Conservation (phyloP, 2,113 vertebrate genomes). For the Mesocricetus auratus region DNA sequence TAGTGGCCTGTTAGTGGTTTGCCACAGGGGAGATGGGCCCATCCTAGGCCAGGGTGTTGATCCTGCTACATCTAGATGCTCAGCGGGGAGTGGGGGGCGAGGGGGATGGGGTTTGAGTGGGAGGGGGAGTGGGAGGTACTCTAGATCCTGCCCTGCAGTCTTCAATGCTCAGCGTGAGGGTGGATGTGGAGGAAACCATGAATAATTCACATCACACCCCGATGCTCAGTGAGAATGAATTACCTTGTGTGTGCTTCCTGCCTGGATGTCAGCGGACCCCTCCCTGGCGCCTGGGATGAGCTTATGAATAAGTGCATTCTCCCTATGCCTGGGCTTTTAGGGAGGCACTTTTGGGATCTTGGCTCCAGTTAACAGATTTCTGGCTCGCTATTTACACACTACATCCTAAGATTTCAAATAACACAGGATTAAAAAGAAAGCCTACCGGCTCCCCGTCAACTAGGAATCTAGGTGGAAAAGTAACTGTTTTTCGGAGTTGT, state of each 20-base stretch:
- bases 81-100: not conserved
- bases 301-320: slow-evolving; percentile 66
- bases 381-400: slow-evolving; percentile 53
- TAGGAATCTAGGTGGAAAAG: not conserved
- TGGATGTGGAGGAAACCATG: not conserved
- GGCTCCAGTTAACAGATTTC: not conserved
- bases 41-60: too few species aligned
- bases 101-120: too few species aligned
- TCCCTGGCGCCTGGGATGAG: not conserved
- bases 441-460: not conserved
- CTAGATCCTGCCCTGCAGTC: not conserved
- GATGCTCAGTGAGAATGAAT: slow-evolving; percentile 6
- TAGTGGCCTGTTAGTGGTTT: too few species aligned
- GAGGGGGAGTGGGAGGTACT: not conserved
- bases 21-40: not conserved
- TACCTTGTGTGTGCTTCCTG: slow-evolving; percentile 48
- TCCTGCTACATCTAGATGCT: not conserved
- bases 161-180: not conserved
- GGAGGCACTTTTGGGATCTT: slow-evolving; percentile 33
- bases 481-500: not conserved
- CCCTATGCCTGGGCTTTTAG: not conserved
- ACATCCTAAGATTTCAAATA: slow-evolving; percentile 23
- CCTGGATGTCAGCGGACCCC: not conserved
- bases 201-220: slow-evolving; percentile 39
- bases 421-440: not conserved